Evolutionary conservation across 1,140 invertebrate species (phyloP).

Genomic region (Lordiphosa stackelbergi): DNA sequence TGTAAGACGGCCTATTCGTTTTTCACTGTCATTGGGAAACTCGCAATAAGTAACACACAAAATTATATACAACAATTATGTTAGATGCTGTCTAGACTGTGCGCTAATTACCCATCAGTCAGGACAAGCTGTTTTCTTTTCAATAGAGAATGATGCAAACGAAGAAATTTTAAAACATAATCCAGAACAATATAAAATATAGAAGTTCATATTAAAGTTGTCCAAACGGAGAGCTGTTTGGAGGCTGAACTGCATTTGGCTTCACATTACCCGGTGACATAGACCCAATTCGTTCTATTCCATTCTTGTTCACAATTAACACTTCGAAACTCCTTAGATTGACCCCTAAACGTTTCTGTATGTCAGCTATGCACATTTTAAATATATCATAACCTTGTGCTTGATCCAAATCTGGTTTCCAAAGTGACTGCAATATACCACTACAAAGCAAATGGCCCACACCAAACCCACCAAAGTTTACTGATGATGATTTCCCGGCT

Average conservation of each 20-base stretch:
- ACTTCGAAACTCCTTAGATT: constrained; percentile 94
- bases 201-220: too few species aligned
- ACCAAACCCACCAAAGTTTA: constrained; percentile 95
- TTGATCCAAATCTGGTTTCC: constrained; percentile 85
- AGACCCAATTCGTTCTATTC: constrained; percentile 80
- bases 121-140: too few species aligned
- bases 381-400: constrained; percentile 89
- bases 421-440: constrained; percentile 91
- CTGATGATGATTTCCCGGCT: constrained; percentile 84
- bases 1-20: constrained; percentile 62
- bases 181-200: too few species aligned
- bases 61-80: too few species aligned
- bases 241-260: neutral
- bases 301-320: constrained; percentile 88
- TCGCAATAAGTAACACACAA: neutral
- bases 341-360: constrained; percentile 91
- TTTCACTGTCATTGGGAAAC: constrained; percentile 53
- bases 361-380: constrained; percentile 90
- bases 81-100: too few species aligned
- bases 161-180: too few species aligned
- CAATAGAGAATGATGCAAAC: too few species aligned
- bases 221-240: too few species aligned
- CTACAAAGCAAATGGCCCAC: constrained; percentile 93
- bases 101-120: too few species aligned
- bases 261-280: neutral